Conservation (phyloP, 1,140 invertebrate species). For the Leptoteleia sp. region DNA sequence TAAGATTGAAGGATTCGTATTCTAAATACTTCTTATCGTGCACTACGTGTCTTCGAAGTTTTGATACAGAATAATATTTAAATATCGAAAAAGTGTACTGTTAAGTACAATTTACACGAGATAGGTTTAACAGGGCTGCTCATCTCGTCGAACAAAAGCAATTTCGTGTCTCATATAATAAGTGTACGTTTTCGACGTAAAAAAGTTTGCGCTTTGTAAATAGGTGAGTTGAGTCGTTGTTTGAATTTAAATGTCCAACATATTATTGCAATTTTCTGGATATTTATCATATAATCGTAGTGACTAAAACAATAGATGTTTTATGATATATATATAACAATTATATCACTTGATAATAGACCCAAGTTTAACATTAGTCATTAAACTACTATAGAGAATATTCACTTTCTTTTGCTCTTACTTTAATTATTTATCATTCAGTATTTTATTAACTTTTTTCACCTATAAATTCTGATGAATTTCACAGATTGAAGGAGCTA, state of each 20-base stretch:
- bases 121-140: constrained; percentile 10
- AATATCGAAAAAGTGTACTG: no score
- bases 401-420: no score
- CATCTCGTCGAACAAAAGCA: constrained; percentile 22
- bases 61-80: no score
- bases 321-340: no score
- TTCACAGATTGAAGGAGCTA: no score
- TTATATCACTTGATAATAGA: no score
- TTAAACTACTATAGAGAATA: background rate
- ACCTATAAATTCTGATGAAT: no score
- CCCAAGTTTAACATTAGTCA: background rate
- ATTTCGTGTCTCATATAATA: constrained; percentile 10
- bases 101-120: background rate
- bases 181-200: constrained; percentile 12
- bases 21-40: no score
- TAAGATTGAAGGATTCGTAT: no score
- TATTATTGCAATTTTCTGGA: constrained; percentile 10
- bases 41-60: no score
- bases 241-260: constrained; percentile 17
- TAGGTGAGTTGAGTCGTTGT: constrained; percentile 12
- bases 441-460: no score
- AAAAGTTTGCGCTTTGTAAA: constrained; percentile 20
- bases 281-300: constrained; percentile 10
- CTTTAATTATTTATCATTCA: no score
- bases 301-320: background rate